Evolutionary conservation across 2,888 invertebrate species (phyloP).

Genomic region (Sialis fuliginosa): DNA sequence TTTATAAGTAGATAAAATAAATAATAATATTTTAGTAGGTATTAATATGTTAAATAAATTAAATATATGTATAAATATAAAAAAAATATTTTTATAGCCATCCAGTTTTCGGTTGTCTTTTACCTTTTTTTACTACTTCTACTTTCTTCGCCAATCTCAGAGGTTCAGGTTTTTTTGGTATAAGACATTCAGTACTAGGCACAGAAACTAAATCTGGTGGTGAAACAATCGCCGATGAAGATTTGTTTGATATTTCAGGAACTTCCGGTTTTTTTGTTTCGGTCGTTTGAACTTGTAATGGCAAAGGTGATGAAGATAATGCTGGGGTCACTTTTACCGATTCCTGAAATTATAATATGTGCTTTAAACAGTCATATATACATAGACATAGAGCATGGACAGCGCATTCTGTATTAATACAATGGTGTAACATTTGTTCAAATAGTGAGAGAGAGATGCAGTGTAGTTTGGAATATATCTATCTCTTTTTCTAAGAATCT

Average conservation of each 20-base stretch:
- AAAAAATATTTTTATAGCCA: constrained; percentile 30
- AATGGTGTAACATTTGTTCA: too few relatives aligned
- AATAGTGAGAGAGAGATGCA: too few relatives aligned
- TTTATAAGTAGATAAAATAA: too few relatives aligned
- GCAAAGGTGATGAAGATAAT: constrained; percentile 10
- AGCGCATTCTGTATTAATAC: too few relatives aligned
- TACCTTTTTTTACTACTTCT: constrained; percentile 34
- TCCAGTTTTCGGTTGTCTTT: constrained; percentile 37
- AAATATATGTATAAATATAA: not conserved
- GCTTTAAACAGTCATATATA: too few relatives aligned
- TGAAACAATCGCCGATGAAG: constrained; percentile 11
- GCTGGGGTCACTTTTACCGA: constrained; percentile 7
- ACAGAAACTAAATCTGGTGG: constrained; percentile 18
- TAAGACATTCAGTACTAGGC: constrained; percentile 33
- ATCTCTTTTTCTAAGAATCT: too few relatives aligned
- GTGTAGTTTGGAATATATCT: too few relatives aligned
- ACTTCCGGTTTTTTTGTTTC: too few relatives aligned
- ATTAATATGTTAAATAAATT: too few relatives aligned
- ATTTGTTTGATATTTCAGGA: constrained; percentile 5
- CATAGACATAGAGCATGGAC: too few relatives aligned
- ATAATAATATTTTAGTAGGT: too few relatives aligned
- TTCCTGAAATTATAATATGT: too few relatives aligned
- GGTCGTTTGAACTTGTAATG: constrained; percentile 4
- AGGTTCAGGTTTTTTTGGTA: constrained; percentile 21
- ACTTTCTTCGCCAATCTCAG: constrained; percentile 27